These are phyloP conservation scores for Philantomba maxwellii DNA, from an alignment of 2,113 vertebrate species.

Conservation along the genomic window DNA sequence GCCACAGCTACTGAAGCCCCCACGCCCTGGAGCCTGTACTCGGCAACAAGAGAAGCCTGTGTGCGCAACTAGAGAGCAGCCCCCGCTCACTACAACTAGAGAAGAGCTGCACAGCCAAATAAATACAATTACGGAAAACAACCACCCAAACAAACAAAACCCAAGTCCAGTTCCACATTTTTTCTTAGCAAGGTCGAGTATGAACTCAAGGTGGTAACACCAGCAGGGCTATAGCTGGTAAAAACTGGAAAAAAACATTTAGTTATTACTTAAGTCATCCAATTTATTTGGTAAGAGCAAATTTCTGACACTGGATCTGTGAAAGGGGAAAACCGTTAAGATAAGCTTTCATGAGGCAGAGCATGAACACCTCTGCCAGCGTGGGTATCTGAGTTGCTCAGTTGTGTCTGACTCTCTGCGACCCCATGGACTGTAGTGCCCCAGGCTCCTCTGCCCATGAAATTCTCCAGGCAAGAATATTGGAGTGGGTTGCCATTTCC, in stretches of 20 bases:
- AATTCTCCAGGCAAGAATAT: neutral
- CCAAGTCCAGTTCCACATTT: neutral
- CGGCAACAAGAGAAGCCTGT: neutral
- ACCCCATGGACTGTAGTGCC: neutral
- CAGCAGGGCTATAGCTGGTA: neutral
- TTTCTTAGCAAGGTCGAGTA: neutral
- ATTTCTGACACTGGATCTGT: neutral
- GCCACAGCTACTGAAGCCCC: neutral
- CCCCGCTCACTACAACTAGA: neutral
- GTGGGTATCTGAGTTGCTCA: neutral
- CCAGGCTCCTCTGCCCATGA: neutral
- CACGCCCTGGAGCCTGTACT: neutral
- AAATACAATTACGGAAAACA: neutral
- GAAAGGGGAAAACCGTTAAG: neutral
- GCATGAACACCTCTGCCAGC: neutral
- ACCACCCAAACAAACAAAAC: neutral
- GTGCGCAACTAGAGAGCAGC: neutral
- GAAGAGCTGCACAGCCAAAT: neutral
- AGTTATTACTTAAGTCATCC: neutral
- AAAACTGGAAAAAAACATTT: neutral
- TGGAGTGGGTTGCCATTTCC: neutral
- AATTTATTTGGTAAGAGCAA: neutral
- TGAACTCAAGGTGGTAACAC: neutral
- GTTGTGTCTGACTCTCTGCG: accelerated
- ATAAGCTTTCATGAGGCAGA: neutral